These are phyloP conservation scores for Capreolus pygargus DNA, from an alignment of 2,113 vertebrate species.

Conservation along the genomic window DNA sequence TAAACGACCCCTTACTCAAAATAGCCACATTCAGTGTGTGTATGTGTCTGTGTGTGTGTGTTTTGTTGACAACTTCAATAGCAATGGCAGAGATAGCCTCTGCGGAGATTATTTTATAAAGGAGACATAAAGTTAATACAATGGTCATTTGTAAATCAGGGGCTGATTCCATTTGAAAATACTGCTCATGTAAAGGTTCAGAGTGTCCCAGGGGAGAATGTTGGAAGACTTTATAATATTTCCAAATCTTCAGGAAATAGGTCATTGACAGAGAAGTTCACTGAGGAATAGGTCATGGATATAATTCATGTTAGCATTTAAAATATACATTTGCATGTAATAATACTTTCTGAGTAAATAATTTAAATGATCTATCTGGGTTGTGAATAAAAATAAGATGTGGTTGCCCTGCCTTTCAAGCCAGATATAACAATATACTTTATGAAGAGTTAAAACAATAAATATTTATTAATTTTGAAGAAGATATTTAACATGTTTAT, in stretches of 20 bases:
- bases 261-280: not conserved
- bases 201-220: not conserved
- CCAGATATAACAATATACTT: not conserved
- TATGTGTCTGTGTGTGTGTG: not conserved
- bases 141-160: not conserved
- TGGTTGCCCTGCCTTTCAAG: not conserved
- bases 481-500: not conserved
- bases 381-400: conserved; percentile 1
- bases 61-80: not conserved
- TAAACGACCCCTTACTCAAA: not conserved
- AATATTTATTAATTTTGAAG: conserved; percentile 17
- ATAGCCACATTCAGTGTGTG: not conserved
- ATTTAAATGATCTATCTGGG: not conserved
- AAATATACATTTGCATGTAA: not conserved
- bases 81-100: not conserved
- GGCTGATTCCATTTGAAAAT: not conserved
- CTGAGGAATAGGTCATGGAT: not conserved
- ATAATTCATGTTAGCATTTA: not conserved
- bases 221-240: not conserved
- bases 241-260: not conserved
- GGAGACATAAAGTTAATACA: not conserved
- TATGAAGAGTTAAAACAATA: not conserved
- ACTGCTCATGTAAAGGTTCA: not conserved
- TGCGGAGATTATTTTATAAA: not conserved
- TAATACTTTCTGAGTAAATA: not conserved